These are phyloP conservation scores for Xenops minutus DNA, from an alignment of 2,797 vertebrate species.

Conservation along the genomic window DNA sequence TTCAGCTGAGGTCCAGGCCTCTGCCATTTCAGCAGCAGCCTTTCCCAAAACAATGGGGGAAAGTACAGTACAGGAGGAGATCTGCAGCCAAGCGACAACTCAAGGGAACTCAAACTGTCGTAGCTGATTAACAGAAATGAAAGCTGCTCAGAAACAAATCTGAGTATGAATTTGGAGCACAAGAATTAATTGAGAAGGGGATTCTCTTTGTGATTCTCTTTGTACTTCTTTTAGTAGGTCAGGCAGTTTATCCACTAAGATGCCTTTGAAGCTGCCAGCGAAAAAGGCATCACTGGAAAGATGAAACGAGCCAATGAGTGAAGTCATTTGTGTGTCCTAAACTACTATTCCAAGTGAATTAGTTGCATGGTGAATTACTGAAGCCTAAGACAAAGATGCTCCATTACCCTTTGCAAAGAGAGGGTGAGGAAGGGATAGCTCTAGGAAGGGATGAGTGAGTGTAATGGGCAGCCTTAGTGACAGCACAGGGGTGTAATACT, in stretches of 20 bases:
- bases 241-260: conserved; percentile 59
- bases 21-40: neutral
- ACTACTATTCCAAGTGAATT: neutral
- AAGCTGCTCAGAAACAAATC: conserved; percentile 63
- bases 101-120: conserved; percentile 52
- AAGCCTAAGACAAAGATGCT: neutral
- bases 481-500: rapidly evolving
- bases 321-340: conserved; percentile 14
- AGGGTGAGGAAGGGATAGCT: neutral
- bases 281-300: conserved; percentile 9
- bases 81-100: conserved; percentile 35
- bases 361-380: neutral
- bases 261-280: conserved; percentile 63
- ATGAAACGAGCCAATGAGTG: neutral
- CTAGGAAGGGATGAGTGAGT: neutral
- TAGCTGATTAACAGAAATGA: conserved; percentile 66
- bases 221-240: conserved; percentile 65
- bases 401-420: neutral
- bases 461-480: neutral
- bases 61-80: neutral
- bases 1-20: neutral
- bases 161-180: conserved; percentile 49
- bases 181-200: conserved; percentile 65
- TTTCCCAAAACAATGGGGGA: neutral
- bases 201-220: conserved; percentile 70